Evolutionary conservation across 2,888 invertebrate species (phyloP), one percentile per base, ranked within the genome.

Genomic region (Polyommatus iphigenia): DNA sequence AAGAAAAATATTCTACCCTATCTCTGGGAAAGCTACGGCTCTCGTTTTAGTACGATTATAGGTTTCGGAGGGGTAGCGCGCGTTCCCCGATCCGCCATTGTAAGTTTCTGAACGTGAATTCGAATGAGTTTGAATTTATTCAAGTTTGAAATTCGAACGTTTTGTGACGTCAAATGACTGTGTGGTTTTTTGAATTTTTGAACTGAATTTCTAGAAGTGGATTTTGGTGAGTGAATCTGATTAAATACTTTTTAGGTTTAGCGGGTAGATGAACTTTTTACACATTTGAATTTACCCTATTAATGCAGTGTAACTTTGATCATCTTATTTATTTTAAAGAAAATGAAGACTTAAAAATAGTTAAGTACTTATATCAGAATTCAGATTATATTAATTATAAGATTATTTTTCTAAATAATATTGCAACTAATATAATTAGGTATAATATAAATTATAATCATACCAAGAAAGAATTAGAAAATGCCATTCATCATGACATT

Each of bases 31-130:
- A 50, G 79, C 76, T 77, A 36, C 36, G 75, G 50, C 50, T 75
- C 76, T 78, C 80, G 78, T 78, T 78, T 81, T 79, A 82, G 82
- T 82, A 41, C 78, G 78, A 62, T 79, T 72, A 78, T 54, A 75
- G 36, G 72, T 76, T 76, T 78, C 71, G 79, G 8, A 75, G 77
- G 78, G 82, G 79, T 78, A 79, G 81, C 80, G 80, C 81, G 82
- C 77, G 76, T 79, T 79, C 76, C 73, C 24, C n/a, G 76, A 50
- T 76, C 18, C 20, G 32, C 54, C n/a, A 71, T 77, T 71, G 76
- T 76, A 80, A 81, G 81, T 82, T 82, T 80, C 76, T 79, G 80
- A 76, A 78, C 72, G 76, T 62, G 77, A 77, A 75, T 76, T 78
- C 79, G 80, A 76, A 77, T 77, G 80, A 81, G 79, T 80, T 80